Base-by-base conservation (phyloP, 2,888 invertebrate genomes). In the Scaptomyza flava region DNA sequence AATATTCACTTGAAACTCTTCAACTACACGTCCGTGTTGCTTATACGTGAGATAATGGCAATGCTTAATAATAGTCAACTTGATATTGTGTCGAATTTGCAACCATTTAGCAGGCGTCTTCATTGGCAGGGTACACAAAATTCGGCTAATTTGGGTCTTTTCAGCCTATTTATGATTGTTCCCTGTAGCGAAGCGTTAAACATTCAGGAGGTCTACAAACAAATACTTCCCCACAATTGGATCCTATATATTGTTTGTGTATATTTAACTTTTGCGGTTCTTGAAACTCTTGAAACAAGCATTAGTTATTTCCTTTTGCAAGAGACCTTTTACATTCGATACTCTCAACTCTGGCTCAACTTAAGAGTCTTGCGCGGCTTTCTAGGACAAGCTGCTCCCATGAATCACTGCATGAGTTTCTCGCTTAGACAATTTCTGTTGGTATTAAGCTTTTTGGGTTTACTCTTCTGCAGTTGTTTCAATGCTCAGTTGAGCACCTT, bases 131-230 rank as follows among this genome's bases (percentile, higher is more conserved):
- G 50, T 1, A 6, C 17, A 0, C 42, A 50, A 23, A 7, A 6
- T 1, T 7, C 66, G 0, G 34, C n/a, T 0, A 1, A 6, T 1
- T 0, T 70, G 6, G 60, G 38, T 2, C 6, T 68, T 0, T 0
- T 12, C 1, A 51, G 41, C 27, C 0, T 84, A 0, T 33, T 69
- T 6, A 8, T 87, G 6, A 17, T 68, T 9, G 82, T 72, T 8
- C 87, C 82, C 0, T 82, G 81, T 27, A 68, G 58, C 7, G 9
- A 3, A 0, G 45, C 62, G n/a, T 3, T 79, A 9, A 47, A 17
- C 20, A 50, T 76, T 0, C 12, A 11, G 0, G 46, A 65, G 11
- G 30, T 73, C 2, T 51, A 63, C 14, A 2, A 6, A 8, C 5
- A 3, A 0, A 47, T 72, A 8, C 48, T 79, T 0, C n/a, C 42